Base-by-base conservation (phyloP, 1,140 invertebrate species). In the Pseudachorutes palmiensis region DNA sequence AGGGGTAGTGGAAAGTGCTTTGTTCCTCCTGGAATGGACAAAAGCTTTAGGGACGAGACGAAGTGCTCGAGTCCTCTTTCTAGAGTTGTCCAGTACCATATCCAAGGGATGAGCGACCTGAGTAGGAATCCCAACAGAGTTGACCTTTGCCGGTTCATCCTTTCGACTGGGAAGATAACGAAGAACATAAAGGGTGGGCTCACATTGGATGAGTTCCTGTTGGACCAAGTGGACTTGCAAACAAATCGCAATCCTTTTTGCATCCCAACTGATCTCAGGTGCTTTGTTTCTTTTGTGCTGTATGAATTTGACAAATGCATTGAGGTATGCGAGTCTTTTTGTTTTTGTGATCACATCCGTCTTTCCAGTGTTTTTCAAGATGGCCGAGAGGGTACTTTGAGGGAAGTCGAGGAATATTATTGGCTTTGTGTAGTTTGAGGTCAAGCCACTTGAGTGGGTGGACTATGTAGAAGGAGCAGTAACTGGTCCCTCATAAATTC, bases 41-140 rank as follows among this genome's bases (percentile, higher is more conserved):
- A 24, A 22, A 74, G 82, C 70, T 87, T 85, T 68, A 91, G 80
- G n/a, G 32, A 90, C 86, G n/a, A 97, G 82, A 75, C 92, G 85
- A 66, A 96, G 79, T 0, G 91, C 92, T 80, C 97, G 92, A 49
- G 94, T 84, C 30, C 93, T 83, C 77, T 97, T 93, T 66, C 89
- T 85, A 75, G 94, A 89, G 78, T 95, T 94, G 71, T 89, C 81
- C 22, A 84, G 55, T 85, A 80, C 81, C 55, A 96, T 80, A 79
- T 97, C 93, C 75, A 97, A 84, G 73, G 81, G 82, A 64, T 82
- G 61, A 48, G 66, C 69, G 32, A 75, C 36, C 28, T 71, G 63
- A 65, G 51, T 72, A 26, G 68, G 68, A 48, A 71, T 71, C 67
- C 74, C 78, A 79, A 87, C 86, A 85, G 87, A 60, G 85, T 85